Base-by-base conservation (phyloP, 1,140 invertebrate species). In the Ericerus pela region DNA sequence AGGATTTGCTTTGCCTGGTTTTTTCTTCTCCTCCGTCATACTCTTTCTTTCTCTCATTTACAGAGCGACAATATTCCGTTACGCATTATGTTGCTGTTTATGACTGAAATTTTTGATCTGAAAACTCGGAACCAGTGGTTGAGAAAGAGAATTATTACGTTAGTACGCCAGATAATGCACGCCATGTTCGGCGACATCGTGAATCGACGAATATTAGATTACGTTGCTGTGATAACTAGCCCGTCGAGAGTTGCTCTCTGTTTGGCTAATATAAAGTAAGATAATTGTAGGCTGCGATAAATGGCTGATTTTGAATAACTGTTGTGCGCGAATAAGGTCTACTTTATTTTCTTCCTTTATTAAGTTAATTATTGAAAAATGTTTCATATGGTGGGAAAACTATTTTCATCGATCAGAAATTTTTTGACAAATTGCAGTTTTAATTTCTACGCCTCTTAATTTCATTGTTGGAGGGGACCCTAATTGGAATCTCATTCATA, bases 51-150 rank as follows among this genome's bases (percentile, higher is more conserved):
- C n/a, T 33, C n/a, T 33, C n/a, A 8, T 10, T 47, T 47, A 20
- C 41, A 47, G 41, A 47, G 81, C 63, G 85, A 90, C 63, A 90
- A 88, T 70, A 88, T 93, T 71, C 89, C 89, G 14, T 68, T 93
- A 52, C 74, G 87, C 61, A 88, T 93, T 60, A 79, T 93, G 70
- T 68, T 94, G 30, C 69, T 92, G 2, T 68, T 94, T 38, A 83
- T 93, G 77, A 88, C 93, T 67, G 90, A 94, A 76, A 82, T 94
- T 2, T 94, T 94, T 72, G 89, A 93, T 68, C 70, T 93, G 38
- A 82, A 86, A 70, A 80, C 80, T 37, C 76, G 86, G 62, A 89
- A 90, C 70, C 85, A 89, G 62, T 95, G 90, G 89, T 72, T 94
- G 20, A 69, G 89, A 47, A 71, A 88, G 54, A 74, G 85, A 54